A percentile compares a stretch with the other conserved stretches of the same genome.
Evolutionary conservation across 2,797 vertebrate species (phyloP).

Genomic region (Gambusia yucatana): DNA sequence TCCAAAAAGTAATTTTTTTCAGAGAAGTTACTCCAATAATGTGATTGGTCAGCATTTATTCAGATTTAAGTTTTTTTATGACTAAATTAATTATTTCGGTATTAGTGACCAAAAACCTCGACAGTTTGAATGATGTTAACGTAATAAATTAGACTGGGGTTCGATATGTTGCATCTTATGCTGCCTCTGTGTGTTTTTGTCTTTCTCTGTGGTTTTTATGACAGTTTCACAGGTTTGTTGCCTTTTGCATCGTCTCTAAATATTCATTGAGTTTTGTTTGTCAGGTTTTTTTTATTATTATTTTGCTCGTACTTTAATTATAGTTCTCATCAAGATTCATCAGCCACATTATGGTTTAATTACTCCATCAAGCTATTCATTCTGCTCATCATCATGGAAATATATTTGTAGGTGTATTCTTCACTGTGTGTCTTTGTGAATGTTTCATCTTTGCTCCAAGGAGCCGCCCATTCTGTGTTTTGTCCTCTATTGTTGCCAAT

Average conservation of each 20-base stretch:
- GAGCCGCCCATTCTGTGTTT: slow-evolving; percentile 30
- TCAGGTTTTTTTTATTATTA: slow-evolving; percentile 19
- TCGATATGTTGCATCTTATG: neutral
- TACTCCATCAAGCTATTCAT: slow-evolving; percentile 29
- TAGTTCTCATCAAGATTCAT: slow-evolving; percentile 54
- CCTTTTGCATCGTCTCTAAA: slow-evolving; percentile 11
- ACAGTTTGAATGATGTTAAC: neutral
- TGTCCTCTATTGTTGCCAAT: neutral
- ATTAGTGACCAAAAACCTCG: slow-evolving; percentile 1
- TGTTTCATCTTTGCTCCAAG: neutral
- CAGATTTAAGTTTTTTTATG: slow-evolving; percentile 15
- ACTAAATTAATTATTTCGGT: neutral
- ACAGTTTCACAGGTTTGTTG: slow-evolving; percentile 5
- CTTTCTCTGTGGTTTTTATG: neutral
- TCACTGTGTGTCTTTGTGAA: neutral
- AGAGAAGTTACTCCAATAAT: no score
- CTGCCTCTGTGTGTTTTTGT: neutral
- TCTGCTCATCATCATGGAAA: slow-evolving; percentile 31
- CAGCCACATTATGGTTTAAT: slow-evolving; percentile 46
- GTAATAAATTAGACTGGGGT: neutral
- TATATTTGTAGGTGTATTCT: slow-evolving; percentile 18
- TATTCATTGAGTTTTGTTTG: slow-evolving; percentile 36
- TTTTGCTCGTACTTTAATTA: slow-evolving; percentile 50
- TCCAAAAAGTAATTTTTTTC: no score
- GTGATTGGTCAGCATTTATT: slow-evolving; percentile 26